phyloP scores from a whole-genome alignment of 2,888 invertebrate genomes.

The Anodontia alba region DNA sequence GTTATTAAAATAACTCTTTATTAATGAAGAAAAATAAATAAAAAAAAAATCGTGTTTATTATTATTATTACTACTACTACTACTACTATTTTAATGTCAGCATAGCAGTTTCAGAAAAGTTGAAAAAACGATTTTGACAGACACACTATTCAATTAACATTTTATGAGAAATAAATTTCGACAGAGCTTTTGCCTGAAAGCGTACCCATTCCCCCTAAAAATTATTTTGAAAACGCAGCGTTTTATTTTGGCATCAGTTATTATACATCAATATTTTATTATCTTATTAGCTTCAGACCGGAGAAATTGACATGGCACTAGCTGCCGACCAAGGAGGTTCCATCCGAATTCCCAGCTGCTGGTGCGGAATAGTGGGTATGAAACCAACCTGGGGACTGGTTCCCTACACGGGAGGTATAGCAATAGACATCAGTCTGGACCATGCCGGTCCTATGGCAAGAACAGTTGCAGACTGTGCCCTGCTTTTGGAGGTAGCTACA shows the following conservation, averaged over 20 bases:
- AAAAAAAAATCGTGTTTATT: not conserved
- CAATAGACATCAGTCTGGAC: slow-evolving; percentile 76
- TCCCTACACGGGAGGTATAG: slow-evolving; percentile 79
- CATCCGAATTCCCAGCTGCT: slow-evolving; percentile 78
- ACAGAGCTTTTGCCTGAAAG: too few species aligned
- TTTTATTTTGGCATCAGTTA: not conserved
- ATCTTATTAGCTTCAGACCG: slow-evolving; percentile 68
- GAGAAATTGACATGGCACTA: slow-evolving; percentile 79
- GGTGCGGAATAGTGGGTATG: slow-evolving; percentile 81
- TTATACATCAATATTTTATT: not conserved
- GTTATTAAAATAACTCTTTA: not conserved
- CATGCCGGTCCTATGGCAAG: slow-evolving; percentile 82
- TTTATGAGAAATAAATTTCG: too few species aligned
- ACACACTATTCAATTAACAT: too few species aligned
- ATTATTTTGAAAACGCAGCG: too few species aligned
- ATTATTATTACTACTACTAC: too few species aligned
- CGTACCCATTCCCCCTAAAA: too few species aligned
- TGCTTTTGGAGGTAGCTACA: slow-evolving; percentile 80
- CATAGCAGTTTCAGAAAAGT: too few species aligned
- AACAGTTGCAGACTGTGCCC: slow-evolving; percentile 80
- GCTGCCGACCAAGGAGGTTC: slow-evolving; percentile 83
- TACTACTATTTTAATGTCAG: too few species aligned
- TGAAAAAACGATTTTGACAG: too few species aligned
- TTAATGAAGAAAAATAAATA: not conserved
- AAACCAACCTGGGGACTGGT: slow-evolving; percentile 83